Conservation (phyloP, 2,888 invertebrate genomes). For the Thymelicus lineola region DNA sequence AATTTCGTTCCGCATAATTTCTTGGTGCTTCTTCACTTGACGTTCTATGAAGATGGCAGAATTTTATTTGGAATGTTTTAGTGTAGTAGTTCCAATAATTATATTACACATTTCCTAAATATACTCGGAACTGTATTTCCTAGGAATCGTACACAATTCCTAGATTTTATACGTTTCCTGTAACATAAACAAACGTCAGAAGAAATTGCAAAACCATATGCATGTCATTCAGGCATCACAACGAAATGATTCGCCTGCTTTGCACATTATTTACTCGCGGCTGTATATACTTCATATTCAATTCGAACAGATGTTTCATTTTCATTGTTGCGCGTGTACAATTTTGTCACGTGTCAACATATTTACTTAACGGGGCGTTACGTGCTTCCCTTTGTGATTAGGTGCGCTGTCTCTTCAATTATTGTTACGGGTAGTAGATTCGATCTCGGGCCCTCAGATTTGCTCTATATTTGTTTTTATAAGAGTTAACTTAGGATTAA, state of each 20-base stretch:
- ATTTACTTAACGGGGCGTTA: constrained; percentile 35
- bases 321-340: constrained; percentile 31
- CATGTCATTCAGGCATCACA: constrained; percentile 12
- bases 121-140: too few species aligned
- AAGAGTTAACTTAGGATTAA: constrained; percentile 16
- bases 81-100: too few species aligned
- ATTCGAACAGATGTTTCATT: constrained; percentile 41
- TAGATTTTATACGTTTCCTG: too few species aligned
- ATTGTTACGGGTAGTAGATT: constrained; percentile 23
- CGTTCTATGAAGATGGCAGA: too few species aligned
- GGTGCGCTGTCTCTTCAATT: constrained; percentile 34
- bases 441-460: constrained; percentile 18
- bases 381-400: constrained; percentile 38
- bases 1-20: too few species aligned
- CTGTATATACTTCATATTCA: constrained; percentile 39
- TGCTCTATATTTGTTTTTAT: constrained; percentile 22
- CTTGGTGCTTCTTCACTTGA: too few species aligned
- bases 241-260: constrained; percentile 1
- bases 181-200: not conserved
- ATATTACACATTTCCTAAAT: too few species aligned
- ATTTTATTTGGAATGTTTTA: too few species aligned
- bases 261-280: constrained; percentile 18
- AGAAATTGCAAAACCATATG: not conserved
- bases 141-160: too few species aligned
- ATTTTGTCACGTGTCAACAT: constrained; percentile 36